Base-by-base conservation (phyloP, 2,888 invertebrate genomes). In the Agonum fuliginosum region DNA sequence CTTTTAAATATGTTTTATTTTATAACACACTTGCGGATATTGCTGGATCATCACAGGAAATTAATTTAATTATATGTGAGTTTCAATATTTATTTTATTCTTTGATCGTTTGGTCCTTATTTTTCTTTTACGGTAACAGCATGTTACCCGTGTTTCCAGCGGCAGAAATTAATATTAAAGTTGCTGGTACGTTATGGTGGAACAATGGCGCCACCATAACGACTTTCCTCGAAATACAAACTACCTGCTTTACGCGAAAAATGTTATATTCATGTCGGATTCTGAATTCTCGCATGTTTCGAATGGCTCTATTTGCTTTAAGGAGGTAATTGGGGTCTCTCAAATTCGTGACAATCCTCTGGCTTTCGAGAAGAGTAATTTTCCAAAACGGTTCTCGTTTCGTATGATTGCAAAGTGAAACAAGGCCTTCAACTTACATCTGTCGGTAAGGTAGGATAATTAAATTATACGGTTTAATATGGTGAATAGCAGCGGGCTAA, bases 221-320 rank as follows among this genome's bases (percentile, higher is more conserved):
- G 6, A 17, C 17, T 46, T 37, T 46, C 46, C 46, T 1, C 17
- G 46, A 46, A 30, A 8, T 30, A 30, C 30, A 30, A 30, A 46
- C 46, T 46, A 46, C 46, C 46, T 46, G 46, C 46, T 14, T 17
- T 46, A 46, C 46, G 17, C 46, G 46, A 46, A 46, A 46, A 46
- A 46, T 46, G 46, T 20, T 1, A 46, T 46, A 46, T 46, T 46
- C 46, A 46, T 46, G 17, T 46, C 46, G 46, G 46, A 46, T 14
- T 17, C 46, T 17, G 30, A 34, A 20, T 41, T 24, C 22, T 72
- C 41, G 58, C 72, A 72, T 72, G 72, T 54, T 54, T 14, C 12
- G 54, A 67, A 67, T 75, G 46, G 75, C 65, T 75, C 75, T 75
- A 75, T 75, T 75, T 75, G 30, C 65, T 58, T 67, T 75, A 75